Base-by-base conservation (phyloP, 2,113 vertebrate genomes). In the Pelmatolapia mariae region DNA sequence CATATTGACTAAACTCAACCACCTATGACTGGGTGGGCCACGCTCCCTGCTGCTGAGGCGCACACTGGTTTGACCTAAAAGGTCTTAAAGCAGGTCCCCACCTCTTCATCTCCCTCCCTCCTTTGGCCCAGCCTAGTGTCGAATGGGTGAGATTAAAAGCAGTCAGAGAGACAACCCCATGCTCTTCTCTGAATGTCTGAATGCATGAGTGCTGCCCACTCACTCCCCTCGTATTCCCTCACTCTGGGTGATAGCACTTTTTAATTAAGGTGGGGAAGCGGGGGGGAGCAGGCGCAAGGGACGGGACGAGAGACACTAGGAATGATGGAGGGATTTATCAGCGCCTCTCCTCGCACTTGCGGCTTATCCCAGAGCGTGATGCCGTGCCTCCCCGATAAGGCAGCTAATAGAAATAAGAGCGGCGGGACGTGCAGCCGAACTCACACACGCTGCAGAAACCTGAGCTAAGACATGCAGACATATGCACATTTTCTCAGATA, bases 241-340 rank as follows among this genome's bases (percentile, higher is more conserved):
- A 93, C 93, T 94, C 91, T 84, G 94, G 94, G 94, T 94, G 93
- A 96, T 95, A 95, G 95, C 95, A 92, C 93, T 96, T 96, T 96
- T 96, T 96, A 96, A 96, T 96, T 96, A 96, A 96, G 94, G 94
- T 94, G 93, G 83, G 85, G 82, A 78, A 79, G 66, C 78, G 29
- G 63, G 59, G 81, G 71, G 79, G 47, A 9, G 29, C 29, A 68
- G 63, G 36, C 36, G 38, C 11, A 50, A 59, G 76, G 82, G 80
- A 63, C 5, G 86, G 68, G 83, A 38, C 12, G 12, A 15, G 61
- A 56, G 84, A 87, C 85, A 88, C 83, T 81, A 81, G 79, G 90
- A 94, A 93, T 92, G 95, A 96, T 95, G 93, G 95, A 94, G 89
- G 93, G 92, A 95, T 96, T 95, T 96, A 96, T 96, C 95, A 94